These are phyloP conservation scores for Cosmia pyralina DNA, from an alignment of 2,888 invertebrate genomes.

Conservation along the genomic window DNA sequence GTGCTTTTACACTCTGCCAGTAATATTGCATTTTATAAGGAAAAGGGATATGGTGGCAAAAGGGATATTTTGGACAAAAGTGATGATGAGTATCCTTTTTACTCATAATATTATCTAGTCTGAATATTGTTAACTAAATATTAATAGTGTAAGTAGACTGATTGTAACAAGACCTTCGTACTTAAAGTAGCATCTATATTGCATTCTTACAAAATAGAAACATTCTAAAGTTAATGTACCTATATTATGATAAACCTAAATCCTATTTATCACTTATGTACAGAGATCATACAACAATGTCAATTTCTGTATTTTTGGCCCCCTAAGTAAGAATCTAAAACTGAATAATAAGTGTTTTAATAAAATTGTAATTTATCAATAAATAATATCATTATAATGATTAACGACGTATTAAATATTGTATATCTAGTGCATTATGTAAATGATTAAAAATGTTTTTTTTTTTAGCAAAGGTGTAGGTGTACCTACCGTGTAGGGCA, in stretches of 20 bases:
- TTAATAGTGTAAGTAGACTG: slow-evolving; percentile 41
- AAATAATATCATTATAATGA: slow-evolving; percentile 22
- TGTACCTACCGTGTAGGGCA: slow-evolving; percentile 3
- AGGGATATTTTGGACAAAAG: slow-evolving; percentile 4
- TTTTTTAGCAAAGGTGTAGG: slow-evolving; percentile 8
- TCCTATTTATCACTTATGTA: not conserved
- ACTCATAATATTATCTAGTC: slow-evolving; percentile 41
- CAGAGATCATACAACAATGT: not conserved
- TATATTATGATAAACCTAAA: slow-evolving; percentile 13
- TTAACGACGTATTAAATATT: not conserved
- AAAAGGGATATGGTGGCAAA: not conserved
- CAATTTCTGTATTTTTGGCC: slow-evolving; percentile 4
- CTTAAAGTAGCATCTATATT: slow-evolving; percentile 31
- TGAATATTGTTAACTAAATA: slow-evolving; percentile 20
- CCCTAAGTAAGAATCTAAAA: not conserved
- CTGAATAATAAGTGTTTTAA: not conserved
- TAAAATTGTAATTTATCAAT: slow-evolving; percentile 15
- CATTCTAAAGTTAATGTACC: slow-evolving; percentile 18
- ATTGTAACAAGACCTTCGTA: slow-evolving; percentile 31
- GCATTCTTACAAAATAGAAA: slow-evolving; percentile 16
- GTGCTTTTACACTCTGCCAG: slow-evolving; percentile 6
- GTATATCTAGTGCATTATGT: slow-evolving; percentile 10
- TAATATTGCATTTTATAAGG: slow-evolving; percentile 11
- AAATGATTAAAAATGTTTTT: slow-evolving; percentile 7
- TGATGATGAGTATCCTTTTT: not conserved